Conservation (phyloP, 2,797 vertebrate genomes). For the Aythya fuligula region DNA sequence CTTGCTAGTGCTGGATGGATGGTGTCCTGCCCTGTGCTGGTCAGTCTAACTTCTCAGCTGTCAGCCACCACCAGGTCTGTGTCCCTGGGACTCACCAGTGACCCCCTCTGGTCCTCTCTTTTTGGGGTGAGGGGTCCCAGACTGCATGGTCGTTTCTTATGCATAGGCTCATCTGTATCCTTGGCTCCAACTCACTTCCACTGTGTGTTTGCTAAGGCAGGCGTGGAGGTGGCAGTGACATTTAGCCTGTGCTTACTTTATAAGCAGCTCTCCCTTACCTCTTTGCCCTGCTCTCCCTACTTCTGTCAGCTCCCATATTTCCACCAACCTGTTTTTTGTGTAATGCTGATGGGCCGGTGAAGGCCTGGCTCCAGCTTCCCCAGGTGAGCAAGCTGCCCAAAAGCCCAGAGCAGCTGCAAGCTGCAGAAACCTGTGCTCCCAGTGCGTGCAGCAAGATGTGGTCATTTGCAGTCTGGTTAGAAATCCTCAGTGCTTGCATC, state of each 20-base stretch:
- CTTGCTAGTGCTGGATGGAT: neutral
- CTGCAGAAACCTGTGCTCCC: neutral
- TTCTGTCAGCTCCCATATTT: neutral
- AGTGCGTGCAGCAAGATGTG: fast-evolving
- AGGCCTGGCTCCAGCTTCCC: neutral
- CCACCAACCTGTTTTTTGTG: neutral
- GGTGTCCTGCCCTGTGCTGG: neutral
- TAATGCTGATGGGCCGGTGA: fast-evolving
- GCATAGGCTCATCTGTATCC: fast-evolving
- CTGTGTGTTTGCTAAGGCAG: neutral
- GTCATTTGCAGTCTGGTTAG: neutral
- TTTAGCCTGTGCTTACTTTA: neutral
- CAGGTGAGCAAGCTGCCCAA: neutral
- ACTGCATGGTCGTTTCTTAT: fast-evolving
- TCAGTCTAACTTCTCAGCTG: neutral
- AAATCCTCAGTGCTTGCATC: neutral
- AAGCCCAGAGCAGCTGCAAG: neutral
- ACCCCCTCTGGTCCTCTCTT: fast-evolving
- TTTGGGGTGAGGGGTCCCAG: neutral
- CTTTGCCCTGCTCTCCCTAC: neutral
- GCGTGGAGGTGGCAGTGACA: neutral
- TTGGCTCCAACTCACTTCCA: neutral
- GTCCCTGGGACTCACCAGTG: neutral
- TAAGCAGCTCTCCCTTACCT: neutral
- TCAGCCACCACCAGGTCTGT: neutral